A percentile compares a stretch with the other conserved stretches of the same genome.
Evolutionary conservation across 2,888 invertebrate genomes (phyloP).

Genomic region (Stomorhina lunata): DNA sequence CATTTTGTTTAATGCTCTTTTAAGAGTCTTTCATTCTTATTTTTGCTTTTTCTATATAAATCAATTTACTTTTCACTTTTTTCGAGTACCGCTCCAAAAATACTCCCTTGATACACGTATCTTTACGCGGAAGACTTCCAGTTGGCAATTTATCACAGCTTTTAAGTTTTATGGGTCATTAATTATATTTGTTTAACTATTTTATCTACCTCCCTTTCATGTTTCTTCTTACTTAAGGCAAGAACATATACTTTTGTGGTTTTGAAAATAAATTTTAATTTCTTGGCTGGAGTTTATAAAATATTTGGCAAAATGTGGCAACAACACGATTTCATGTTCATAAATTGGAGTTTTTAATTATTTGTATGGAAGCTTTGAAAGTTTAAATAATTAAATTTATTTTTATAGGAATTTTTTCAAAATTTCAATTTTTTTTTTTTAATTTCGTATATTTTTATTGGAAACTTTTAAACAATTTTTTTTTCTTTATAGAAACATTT

Average conservation of each 20-base stretch:
- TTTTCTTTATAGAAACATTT: no score
- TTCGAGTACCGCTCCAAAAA: background rate
- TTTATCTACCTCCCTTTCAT: background rate
- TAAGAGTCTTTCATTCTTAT: background rate
- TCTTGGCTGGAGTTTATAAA: constrained; percentile 7
- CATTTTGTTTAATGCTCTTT: no score
- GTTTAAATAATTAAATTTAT: background rate
- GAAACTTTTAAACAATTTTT: background rate
- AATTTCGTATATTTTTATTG: background rate
- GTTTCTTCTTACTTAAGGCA: background rate
- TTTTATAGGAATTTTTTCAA: no score
- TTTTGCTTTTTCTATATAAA: constrained; percentile 13
- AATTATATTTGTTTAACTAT: constrained; percentile 39
- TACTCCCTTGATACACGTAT: background rate
- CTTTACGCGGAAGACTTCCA: constrained; percentile 8
- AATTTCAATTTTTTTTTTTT: background rate
- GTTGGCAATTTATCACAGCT: constrained; percentile 51
- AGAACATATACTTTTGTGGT: background rate
- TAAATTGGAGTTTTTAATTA: constrained; percentile 43
- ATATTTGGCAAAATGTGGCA: background rate
- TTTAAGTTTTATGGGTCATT: constrained; percentile 61
- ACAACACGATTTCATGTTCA: background rate
- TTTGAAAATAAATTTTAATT: constrained; percentile 11
- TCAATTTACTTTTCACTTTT: constrained; percentile 8
- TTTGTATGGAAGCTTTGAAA: constrained; percentile 3